Evolutionary conservation across 2,888 invertebrate genomes (phyloP).

Genomic region (Serrognathus titanus): DNA sequence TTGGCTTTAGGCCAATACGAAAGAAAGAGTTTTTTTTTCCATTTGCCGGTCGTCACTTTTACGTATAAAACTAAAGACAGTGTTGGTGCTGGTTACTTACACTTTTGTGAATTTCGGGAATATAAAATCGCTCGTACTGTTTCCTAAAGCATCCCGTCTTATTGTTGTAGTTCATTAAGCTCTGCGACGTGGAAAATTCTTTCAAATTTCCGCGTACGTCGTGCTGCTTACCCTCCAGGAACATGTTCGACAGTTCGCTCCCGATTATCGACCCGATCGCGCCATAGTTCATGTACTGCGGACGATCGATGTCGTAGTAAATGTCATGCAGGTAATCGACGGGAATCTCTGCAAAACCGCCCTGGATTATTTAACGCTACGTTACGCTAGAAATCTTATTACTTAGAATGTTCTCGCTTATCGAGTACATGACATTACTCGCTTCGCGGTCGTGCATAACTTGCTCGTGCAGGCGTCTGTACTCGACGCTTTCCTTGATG

Average conservation of each 20-base stretch:
- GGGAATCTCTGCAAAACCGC: conserved; percentile 36
- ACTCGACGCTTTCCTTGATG: conserved; percentile 22
- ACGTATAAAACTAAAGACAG: too few relatives aligned
- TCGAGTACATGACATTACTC: conserved; percentile 19
- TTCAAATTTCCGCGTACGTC: conserved; percentile 81
- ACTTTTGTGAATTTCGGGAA: conserved; percentile 67
- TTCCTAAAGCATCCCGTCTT: conserved; percentile 84
- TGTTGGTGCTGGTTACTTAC: conserved; percentile 48
- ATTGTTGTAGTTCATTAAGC: conserved; percentile 74
- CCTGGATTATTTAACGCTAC: conserved; percentile 7
- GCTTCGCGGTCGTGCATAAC: conserved; percentile 21
- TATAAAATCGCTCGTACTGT: conserved; percentile 85
- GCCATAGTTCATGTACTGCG: conserved; percentile 46
- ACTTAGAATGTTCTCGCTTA: conserved; percentile 24
- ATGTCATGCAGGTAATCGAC: conserved; percentile 41
- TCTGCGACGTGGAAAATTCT: conserved; percentile 86
- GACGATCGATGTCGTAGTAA: conserved; percentile 39
- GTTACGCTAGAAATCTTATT: conserved; percentile 4
- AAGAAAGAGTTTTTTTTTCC: too few relatives aligned
- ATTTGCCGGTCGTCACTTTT: too few relatives aligned
- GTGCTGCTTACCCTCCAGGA: conserved; percentile 69
- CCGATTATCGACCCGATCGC: conserved; percentile 41
- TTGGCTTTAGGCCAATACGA: too few relatives aligned
- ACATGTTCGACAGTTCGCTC: conserved; percentile 43
- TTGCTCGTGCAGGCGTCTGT: conserved; percentile 22